These are phyloP conservation scores for Gasterosteus aculeatus DNA, from an alignment of 2,113 vertebrate genomes.

Conservation along the genomic window DNA sequence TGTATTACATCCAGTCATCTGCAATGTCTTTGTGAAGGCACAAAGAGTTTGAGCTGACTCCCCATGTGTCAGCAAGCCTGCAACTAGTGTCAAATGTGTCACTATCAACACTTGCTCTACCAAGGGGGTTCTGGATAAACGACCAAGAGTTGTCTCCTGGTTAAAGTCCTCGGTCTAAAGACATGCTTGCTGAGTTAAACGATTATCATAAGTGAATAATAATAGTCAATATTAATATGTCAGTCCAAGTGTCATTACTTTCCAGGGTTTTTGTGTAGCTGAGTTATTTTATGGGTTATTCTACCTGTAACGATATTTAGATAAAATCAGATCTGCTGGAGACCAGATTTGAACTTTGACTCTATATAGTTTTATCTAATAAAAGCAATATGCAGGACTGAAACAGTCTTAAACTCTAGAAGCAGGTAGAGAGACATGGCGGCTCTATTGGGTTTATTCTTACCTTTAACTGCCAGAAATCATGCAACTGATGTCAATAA, in stretches of 20 bases:
- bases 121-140: background rate
- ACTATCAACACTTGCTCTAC: constrained; percentile 1
- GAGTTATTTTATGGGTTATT: too few species aligned
- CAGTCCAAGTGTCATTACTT: background rate
- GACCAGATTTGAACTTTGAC: too few species aligned
- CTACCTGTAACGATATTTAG: too few species aligned
- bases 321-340: too few species aligned
- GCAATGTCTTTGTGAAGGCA: background rate
- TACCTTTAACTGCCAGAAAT: too few species aligned
- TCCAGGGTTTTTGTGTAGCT: too few species aligned
- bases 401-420: too few species aligned
- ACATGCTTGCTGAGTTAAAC: background rate
- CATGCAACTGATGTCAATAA: too few species aligned
- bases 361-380: too few species aligned
- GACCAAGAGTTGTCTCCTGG: background rate
- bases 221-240: background rate
- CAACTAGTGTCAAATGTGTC: background rate
- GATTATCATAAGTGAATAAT: background rate
- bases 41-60: background rate
- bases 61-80: background rate
- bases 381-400: too few species aligned
- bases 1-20: background rate
- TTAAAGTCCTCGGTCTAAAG: background rate
- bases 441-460: too few species aligned
- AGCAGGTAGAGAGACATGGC: too few species aligned